Evolutionary conservation across 1,140 invertebrate genomes (phyloP).

Genomic region (Aporrectodea caliginosa): DNA sequence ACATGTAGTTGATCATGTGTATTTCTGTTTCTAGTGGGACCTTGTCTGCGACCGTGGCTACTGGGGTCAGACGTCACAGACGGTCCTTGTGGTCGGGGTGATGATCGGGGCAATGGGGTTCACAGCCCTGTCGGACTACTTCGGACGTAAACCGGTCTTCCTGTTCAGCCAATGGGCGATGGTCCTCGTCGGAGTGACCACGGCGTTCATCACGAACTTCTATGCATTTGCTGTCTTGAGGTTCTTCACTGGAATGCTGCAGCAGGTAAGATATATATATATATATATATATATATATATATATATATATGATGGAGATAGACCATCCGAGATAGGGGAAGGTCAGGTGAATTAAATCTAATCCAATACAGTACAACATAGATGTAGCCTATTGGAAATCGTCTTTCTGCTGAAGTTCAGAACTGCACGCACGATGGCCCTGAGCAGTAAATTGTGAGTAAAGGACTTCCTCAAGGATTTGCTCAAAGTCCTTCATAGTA

Average conservation of each 20-base stretch:
- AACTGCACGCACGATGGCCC: too few species aligned
- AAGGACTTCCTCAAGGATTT: too few species aligned
- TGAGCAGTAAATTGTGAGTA: too few species aligned
- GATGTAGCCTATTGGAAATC: too few species aligned
- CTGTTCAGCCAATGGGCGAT: constrained; percentile 51
- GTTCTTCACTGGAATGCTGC: constrained; percentile 49
- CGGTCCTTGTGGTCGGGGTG: constrained; percentile 77
- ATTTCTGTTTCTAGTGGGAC: constrained; percentile 24
- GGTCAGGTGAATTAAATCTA: too few species aligned
- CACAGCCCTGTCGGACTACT: constrained; percentile 77
- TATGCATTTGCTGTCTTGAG: constrained; percentile 44
- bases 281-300: too few species aligned
- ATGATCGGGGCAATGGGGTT: constrained; percentile 74
- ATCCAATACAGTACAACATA: too few species aligned
- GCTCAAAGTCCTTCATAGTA: too few species aligned
- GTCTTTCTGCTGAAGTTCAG: too few species aligned
- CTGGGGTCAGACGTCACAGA: constrained; percentile 61
- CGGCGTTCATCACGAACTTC: constrained; percentile 42
- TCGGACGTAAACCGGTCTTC: constrained; percentile 46
- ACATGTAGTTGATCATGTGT: too few species aligned
- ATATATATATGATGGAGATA: too few species aligned
- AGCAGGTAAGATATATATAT: constrained; percentile 52
- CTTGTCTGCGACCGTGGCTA: constrained; percentile 12
- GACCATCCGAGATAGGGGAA: too few species aligned
- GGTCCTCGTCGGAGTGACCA: constrained; percentile 40